Conservation (phyloP, 2,888 invertebrate genomes). For the Drosophila siamana region DNA sequence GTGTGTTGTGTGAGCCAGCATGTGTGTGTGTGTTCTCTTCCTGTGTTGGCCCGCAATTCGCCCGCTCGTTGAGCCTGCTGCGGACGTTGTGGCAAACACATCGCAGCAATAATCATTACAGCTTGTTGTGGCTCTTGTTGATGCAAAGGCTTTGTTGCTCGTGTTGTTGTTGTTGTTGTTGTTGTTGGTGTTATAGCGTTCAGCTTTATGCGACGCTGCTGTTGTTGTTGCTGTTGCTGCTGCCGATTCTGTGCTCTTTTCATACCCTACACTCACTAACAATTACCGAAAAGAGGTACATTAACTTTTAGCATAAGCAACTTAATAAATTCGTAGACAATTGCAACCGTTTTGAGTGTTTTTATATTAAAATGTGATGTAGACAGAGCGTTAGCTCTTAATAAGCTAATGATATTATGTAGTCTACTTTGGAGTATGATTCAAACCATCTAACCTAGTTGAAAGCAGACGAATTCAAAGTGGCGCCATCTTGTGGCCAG, state of each 20-base stretch:
- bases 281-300: background rate
- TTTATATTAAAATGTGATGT: no score
- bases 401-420: no score
- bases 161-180: constrained; percentile 16
- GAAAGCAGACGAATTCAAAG: background rate
- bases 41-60: constrained; percentile 5
- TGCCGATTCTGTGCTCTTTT: constrained; percentile 17
- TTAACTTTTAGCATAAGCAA: background rate
- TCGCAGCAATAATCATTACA: constrained; percentile 77
- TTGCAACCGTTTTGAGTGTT: no score
- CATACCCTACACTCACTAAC: constrained; percentile 8
- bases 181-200: constrained; percentile 72
- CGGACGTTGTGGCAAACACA: constrained; percentile 77
- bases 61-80: constrained; percentile 31
- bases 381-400: no score
- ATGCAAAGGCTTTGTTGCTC: constrained; percentile 29
- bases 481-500: background rate
- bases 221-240: constrained; percentile 31
- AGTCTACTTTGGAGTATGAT: no score
- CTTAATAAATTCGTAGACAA: no score
- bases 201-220: constrained; percentile 51
- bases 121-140: constrained; percentile 68
- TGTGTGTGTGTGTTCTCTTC: constrained; percentile 17
- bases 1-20: constrained; percentile 19
- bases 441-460: no score